These are phyloP conservation scores for Gymnocephalus cernua DNA, from an alignment of 2,113 vertebrate species.

Conservation along the genomic window DNA sequence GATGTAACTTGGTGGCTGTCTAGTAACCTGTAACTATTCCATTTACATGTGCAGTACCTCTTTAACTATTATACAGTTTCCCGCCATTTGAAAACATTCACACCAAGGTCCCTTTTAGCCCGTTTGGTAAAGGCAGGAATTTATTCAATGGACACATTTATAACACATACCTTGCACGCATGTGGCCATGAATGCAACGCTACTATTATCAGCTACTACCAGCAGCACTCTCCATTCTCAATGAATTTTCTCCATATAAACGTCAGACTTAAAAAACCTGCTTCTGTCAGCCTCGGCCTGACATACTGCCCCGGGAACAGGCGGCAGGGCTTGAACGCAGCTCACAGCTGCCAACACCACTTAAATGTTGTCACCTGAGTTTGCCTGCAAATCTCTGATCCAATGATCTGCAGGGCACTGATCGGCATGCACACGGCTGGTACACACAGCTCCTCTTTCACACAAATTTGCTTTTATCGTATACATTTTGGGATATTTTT, in stretches of 20 bases:
- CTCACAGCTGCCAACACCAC: conserved; percentile 58
- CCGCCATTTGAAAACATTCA: background rate
- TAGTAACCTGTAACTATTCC: background rate
- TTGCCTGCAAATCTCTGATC: conserved; percentile 63
- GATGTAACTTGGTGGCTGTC: background rate
- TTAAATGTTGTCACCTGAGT: conserved; percentile 56
- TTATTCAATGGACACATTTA: conserved; percentile 29
- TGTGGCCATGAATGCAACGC: conserved; percentile 7
- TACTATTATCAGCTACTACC: background rate
- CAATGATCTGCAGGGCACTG: conserved; percentile 40
- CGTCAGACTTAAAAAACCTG: conserved; percentile 24
- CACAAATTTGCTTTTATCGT: background rate
- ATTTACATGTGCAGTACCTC: background rate
- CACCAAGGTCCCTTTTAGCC: background rate
- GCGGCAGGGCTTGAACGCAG: conserved; percentile 16
- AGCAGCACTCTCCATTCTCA: background rate
- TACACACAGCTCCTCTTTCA: conserved; percentile 1
- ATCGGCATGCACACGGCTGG: conserved; percentile 16
- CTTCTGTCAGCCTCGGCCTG: conserved; percentile 43
- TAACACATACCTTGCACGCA: background rate
- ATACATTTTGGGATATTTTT: background rate
- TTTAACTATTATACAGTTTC: background rate
- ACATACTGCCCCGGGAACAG: conserved; percentile 66
- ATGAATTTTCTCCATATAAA: conserved; percentile 24
- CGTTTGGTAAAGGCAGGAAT: background rate